These are phyloP conservation scores for Anhinga anhinga DNA, from an alignment of 2,113 vertebrate species.

Conservation along the genomic window DNA sequence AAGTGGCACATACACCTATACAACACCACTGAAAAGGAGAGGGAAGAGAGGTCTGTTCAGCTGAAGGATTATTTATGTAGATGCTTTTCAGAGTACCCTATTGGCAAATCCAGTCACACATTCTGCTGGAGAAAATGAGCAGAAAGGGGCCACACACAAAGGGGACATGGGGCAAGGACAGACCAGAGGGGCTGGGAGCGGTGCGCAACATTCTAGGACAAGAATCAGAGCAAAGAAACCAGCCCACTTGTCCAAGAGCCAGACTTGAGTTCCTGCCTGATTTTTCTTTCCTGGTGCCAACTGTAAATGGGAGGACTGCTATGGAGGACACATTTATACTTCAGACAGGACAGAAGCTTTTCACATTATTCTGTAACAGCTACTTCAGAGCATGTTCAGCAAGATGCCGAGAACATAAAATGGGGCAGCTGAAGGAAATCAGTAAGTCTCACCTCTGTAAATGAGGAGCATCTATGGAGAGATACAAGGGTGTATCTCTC, in stretches of 20 bases:
- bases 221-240: conserved; percentile 49
- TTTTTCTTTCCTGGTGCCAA: not conserved
- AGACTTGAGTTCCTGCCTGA: not conserved
- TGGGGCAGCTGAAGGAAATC: not conserved
- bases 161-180: not conserved
- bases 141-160: not conserved
- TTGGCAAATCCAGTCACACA: not conserved
- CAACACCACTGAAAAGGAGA: not conserved
- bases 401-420: not conserved
- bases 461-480: not conserved
- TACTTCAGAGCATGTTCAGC: not conserved
- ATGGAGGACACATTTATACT: not conserved
- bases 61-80: not conserved
- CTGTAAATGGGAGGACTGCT: not conserved
- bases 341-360: not conserved
- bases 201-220: not conserved
- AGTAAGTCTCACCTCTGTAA: not conserved
- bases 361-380: not conserved
- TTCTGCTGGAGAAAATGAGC: not conserved
- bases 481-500: not conserved
- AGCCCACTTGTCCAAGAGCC: not conserved
- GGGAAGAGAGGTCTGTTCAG: not conserved
- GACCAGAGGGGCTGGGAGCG: not conserved
- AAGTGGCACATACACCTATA: not conserved
- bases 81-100: not conserved